Conservation (phyloP, 2,888 invertebrate genomes). For the Ditula angustiorana region DNA sequence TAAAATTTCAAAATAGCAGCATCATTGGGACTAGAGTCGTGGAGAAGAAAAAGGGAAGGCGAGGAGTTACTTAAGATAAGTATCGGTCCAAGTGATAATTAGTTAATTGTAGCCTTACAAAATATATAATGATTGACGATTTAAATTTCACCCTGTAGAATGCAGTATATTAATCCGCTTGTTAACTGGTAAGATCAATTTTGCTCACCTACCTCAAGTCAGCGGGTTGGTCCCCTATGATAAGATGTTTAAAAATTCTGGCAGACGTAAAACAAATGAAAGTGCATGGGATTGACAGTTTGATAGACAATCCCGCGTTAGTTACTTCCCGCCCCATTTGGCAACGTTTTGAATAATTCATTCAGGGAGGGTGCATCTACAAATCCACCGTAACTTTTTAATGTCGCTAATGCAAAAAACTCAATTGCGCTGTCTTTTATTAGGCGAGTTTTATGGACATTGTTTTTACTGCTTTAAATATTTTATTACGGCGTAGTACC, state of each 20-base stretch:
- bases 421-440: conserved; percentile 39
- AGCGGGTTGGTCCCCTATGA: background rate
- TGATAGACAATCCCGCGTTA: conserved; percentile 64
- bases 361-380: conserved; percentile 67
- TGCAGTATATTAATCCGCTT: no score
- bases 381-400: conserved; percentile 59
- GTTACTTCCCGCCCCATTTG: conserved; percentile 62
- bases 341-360: conserved; percentile 68
- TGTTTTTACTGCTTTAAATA: background rate
- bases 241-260: background rate
- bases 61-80: no score
- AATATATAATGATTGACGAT: no score
- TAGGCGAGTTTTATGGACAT: conserved; percentile 17
- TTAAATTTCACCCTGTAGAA: no score
- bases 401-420: conserved; percentile 57
- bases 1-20: no score
- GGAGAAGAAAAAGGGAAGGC: no score
- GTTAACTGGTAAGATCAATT: no score
- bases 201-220: no score
- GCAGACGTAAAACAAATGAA: conserved; percentile 62
- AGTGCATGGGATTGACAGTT: conserved; percentile 67
- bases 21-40: no score
- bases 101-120: no score
- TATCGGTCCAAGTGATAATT: no score
- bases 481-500: conserved; percentile 15